Evolutionary conservation across 53 echinoderm and acorn worm species (phyloP), one percentile per base, ranked within the genome.

Genomic region (Paelopatides confundens): DNA sequence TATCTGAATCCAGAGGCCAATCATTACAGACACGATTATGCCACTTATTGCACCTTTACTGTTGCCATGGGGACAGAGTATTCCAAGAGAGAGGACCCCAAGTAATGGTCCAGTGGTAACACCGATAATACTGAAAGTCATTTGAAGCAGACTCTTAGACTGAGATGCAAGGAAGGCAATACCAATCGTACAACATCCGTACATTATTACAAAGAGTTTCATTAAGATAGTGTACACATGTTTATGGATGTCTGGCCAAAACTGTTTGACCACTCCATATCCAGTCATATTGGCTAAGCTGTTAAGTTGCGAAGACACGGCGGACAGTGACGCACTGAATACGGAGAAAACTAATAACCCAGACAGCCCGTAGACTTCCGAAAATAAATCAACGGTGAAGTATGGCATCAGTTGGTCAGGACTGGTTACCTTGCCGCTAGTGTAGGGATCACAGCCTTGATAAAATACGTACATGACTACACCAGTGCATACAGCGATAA

Each of bases 371-470:
- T 35, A 65, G 63, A 65, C 63, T 12, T 63, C 84, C 11, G 63
- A 64, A 18, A 83, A 83, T 26, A 83, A 28, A 43, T 83, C 65
- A n/a, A 83, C 65, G 0, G 65, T 83, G 15, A 83, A 83, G 65
- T 83, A 83, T 3, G 84, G 84, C 63, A 83, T 83, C 5, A 83
- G 65, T 34, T 83, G 84, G 4, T 63, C 84, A 1, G 84, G 37
- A 24, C 64, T 63, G 24, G 28, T 36, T 23, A 83, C 84, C 31
- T 63, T 83, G 6, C 84, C 84, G 39, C 64, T 83, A 1, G 65
- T 63, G 64, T 83, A 35, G n/a, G 84, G 84, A 4, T 83, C 84
- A 65, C 84, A 83, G 0, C 65, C 84, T 23, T 40, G 39, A 24
- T 83, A 83, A 13, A 37, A 83, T 12, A 65, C 84, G 38, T 64